These are phyloP conservation scores for Lissocephala sabroskyi DNA, from an alignment of 2,888 invertebrate genomes.

Conservation along the genomic window DNA sequence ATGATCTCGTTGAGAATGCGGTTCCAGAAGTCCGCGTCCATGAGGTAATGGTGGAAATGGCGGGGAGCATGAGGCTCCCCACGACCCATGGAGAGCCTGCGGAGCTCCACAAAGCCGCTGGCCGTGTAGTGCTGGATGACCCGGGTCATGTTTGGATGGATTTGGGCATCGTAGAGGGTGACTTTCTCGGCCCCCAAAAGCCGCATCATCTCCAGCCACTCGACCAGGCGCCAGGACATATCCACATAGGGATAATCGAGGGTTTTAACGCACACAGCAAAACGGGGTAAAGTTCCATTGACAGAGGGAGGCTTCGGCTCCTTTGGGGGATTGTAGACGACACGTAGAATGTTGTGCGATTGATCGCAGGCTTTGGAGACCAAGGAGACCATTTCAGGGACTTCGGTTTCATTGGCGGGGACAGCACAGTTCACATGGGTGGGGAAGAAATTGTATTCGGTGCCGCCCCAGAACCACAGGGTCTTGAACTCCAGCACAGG, in stretches of 20 bases:
- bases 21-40: constrained; percentile 88
- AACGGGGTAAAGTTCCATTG: constrained; percentile 72
- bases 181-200: constrained; percentile 91
- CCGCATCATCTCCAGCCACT: constrained; percentile 93
- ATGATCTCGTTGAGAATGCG: constrained; percentile 94
- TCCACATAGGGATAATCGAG: constrained; percentile 92
- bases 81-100: constrained; percentile 86
- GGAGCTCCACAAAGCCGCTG: constrained; percentile 79
- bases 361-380: constrained; percentile 86
- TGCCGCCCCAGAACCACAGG: constrained; percentile 94
- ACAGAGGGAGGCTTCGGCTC: background rate
- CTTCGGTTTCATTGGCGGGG: constrained; percentile 74
- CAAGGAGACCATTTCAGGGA: constrained; percentile 79
- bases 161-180: constrained; percentile 88
- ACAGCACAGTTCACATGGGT: constrained; percentile 89
- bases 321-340: constrained; percentile 80
- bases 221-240: constrained; percentile 87
- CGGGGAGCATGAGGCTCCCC: constrained; percentile 90
- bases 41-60: constrained; percentile 87
- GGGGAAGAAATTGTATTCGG: constrained; percentile 87
- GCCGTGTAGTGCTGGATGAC: constrained; percentile 77
- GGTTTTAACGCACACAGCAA: constrained; percentile 93
- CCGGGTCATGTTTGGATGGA: constrained; percentile 91
- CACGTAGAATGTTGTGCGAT: constrained; percentile 85
- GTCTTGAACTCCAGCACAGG: constrained; percentile 89